Evolutionary conservation across 53 echinoderm and acorn worm genomes (phyloP).

Genomic region (Temnopleurus reevesii): DNA sequence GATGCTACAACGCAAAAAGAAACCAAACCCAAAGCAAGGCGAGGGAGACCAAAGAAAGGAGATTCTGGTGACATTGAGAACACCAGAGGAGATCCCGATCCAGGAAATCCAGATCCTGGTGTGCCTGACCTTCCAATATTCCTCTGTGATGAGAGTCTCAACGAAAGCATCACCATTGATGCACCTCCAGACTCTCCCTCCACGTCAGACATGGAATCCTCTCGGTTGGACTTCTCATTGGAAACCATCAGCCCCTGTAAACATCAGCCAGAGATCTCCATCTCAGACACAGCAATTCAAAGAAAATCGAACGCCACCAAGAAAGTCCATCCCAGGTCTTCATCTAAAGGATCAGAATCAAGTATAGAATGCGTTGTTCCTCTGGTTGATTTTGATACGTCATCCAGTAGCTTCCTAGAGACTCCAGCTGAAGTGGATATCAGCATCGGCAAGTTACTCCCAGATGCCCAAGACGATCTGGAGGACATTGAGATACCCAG

Average conservation of each 20-base stretch:
- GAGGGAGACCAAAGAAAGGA: conserved; percentile 63
- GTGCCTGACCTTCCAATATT: neutral
- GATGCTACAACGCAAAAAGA: neutral
- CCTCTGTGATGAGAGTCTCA: neutral
- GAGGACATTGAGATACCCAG: conserved; percentile 92
- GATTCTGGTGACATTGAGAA: conserved; percentile 39
- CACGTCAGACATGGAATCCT: neutral
- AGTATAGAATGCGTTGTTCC: neutral
- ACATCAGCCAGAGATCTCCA: conserved; percentile 10
- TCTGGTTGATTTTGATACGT: neutral
- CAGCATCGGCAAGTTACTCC: neutral
- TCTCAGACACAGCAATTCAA: neutral
- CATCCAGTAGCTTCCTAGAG: neutral
- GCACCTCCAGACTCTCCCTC: conserved; percentile 1
- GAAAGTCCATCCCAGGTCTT: neutral
- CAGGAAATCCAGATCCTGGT: neutral
- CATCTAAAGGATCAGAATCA: conserved; percentile 29
- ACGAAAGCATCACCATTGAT: conserved; percentile 23
- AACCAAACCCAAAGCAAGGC: conserved; percentile 40
- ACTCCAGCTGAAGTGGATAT: neutral
- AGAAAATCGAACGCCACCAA: neutral
- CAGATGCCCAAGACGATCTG: neutral
- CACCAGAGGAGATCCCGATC: neutral
- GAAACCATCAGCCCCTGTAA: neutral
- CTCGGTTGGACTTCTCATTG: neutral